Evolutionary conservation across 92 coral and sea anemone genomes (phyloP), one percentile per base, ranked within the genome.

Genomic region (Metridium senile): DNA sequence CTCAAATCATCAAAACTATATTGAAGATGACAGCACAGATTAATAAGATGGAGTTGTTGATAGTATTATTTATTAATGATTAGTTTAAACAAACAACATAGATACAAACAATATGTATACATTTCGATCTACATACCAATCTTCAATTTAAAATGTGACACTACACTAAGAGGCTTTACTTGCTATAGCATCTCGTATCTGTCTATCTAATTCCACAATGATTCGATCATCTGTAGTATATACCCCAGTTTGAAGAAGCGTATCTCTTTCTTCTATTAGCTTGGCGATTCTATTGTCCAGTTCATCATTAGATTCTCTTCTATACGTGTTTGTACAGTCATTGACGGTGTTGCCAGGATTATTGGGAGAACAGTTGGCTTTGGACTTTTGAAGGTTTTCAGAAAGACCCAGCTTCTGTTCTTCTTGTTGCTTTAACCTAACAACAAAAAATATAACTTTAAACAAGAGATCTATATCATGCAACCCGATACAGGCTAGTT

Each of bases 191-290:
- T 92, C 97, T 74, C 99, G 82, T 66, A 95, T 95, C 70, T 95
- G 99, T 75, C 82, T 87, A 57, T 95, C 99, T 18, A 95, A 91
- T 78, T 95, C 99, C 27, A 85, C 92, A 43, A 95, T 95, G 52
- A 95, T 92, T 19, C 99, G 88, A 74, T 95, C 99, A 7, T 95
- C 96, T 17, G 97, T 95, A 26, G 94, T 92, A 66, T 92, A 95
- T 16, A 93, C 99, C 11, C 99, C 97, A 17, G 97, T 95, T 62
- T 95, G 99, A 47, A 92, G 68, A 28, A 95, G 76, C 0, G 99
- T 95, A 76, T 95, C 99, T 71, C 99, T 75, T 72, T 95, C 99
- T 70, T 95, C 99, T 20, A 95, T 95, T 23, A 95, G 83, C 66
- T 92, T 95, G 9, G 97, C 92, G 19, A 95, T 95, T 62, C 95